Evolutionary conservation across 2,113 vertebrate species (phyloP).

Genomic region (Bubo blakistoni): DNA sequence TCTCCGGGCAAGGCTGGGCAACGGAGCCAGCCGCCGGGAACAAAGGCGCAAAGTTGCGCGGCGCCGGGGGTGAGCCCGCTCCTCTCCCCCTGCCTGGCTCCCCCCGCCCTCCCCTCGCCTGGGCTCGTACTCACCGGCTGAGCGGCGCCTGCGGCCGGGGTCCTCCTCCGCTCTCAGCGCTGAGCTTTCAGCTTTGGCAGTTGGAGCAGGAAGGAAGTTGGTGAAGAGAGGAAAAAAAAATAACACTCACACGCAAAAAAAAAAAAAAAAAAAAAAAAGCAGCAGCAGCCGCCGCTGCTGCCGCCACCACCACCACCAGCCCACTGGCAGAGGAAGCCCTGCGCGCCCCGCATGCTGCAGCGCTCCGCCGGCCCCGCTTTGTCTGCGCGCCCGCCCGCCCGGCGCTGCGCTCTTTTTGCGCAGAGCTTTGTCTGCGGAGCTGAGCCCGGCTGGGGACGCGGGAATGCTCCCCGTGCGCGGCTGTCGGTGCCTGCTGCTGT

Average conservation of each 20-base stretch:
- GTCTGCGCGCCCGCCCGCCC: background rate
- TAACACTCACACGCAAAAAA: background rate
- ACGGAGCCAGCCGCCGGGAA: background rate
- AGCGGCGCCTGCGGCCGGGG: constrained; percentile 29
- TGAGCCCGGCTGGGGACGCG: background rate
- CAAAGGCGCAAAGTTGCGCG: background rate
- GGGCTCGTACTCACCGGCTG: constrained; percentile 21
- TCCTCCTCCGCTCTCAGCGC: constrained; percentile 61
- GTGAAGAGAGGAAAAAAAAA: constrained; percentile 1
- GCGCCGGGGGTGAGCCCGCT: background rate
- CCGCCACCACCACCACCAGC: background rate
- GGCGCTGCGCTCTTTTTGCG: background rate
- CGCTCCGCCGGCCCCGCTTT: constrained; percentile 1
- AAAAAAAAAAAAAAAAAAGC: background rate
- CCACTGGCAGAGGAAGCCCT: constrained; percentile 67
- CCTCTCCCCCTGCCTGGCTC: background rate
- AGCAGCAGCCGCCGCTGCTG: background rate
- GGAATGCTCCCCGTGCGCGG: background rate
- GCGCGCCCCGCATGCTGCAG: constrained; percentile 47
- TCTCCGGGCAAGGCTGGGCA: background rate
- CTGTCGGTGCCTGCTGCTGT: background rate
- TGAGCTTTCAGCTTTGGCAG: constrained; percentile 66
- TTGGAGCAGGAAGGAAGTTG: constrained; percentile 81
- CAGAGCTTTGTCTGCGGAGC: background rate
- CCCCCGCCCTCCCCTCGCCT: background rate